Evolutionary conservation across 2,888 invertebrate genomes (phyloP).

Genomic region (Cotesia congregata): DNA sequence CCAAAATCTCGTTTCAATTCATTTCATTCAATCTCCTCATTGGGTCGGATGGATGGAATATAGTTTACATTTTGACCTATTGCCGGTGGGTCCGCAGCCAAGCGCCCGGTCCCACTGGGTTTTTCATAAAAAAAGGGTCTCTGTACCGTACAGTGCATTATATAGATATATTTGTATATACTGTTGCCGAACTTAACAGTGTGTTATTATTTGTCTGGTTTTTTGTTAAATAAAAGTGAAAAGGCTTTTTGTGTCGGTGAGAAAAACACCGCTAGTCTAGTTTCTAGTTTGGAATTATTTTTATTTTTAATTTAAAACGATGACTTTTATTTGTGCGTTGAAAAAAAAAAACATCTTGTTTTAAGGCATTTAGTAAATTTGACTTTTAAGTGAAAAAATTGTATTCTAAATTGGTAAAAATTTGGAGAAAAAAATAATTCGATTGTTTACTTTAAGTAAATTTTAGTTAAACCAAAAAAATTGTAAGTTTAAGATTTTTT

Average conservation of each 20-base stretch:
- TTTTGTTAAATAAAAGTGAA: neutral
- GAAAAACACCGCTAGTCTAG: constrained; percentile 56
- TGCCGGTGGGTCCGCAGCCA: neutral
- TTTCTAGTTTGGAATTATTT: constrained; percentile 41
- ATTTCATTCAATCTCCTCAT: neutral
- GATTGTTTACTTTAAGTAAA: no score
- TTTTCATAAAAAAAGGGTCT: constrained; percentile 5
- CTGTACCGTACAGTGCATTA: neutral
- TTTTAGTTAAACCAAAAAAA: no score
- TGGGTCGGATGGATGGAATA: neutral
- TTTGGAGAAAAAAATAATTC: no score
- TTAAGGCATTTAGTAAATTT: no score
- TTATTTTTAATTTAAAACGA: neutral
- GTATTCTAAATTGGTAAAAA: no score
- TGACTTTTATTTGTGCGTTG: neutral
- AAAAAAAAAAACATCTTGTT: no score
- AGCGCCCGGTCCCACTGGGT: neutral
- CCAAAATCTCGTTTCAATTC: neutral
- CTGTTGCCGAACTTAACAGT: no score
- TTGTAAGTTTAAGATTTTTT: no score
- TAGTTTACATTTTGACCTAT: constrained; percentile 1
- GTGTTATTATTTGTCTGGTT: no score
- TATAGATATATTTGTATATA: neutral
- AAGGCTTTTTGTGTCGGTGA: constrained; percentile 51
- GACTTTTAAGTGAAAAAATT: no score